These are phyloP conservation scores for Hestina assimilis DNA, from an alignment of 1,140 invertebrate genomes.

Conservation along the genomic window DNA sequence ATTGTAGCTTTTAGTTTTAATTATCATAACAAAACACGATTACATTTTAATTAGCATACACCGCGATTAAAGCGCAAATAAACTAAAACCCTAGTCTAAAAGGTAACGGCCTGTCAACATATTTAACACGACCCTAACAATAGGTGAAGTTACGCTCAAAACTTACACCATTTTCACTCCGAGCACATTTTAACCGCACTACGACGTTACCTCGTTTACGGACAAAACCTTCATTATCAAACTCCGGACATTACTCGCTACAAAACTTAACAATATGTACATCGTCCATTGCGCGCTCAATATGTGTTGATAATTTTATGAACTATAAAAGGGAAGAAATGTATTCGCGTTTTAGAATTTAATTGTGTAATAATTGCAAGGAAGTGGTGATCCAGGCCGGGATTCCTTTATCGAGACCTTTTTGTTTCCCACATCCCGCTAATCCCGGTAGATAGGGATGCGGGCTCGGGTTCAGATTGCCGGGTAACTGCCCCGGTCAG, in stretches of 20 bases:
- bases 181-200: constrained; percentile 28
- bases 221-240: background rate
- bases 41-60: background rate
- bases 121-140: constrained; percentile 16
- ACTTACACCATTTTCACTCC: constrained; percentile 15
- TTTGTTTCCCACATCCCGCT: constrained; percentile 21
- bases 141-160: constrained; percentile 18
- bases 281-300: constrained; percentile 9
- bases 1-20: background rate
- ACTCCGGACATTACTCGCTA: background rate
- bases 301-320: background rate
- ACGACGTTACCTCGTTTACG: constrained; percentile 29
- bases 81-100: constrained; percentile 4
- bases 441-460: constrained; percentile 17
- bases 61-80: background rate
- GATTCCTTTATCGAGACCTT: constrained; percentile 15
- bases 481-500: constrained; percentile 12
- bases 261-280: background rate
- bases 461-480: constrained; percentile 10
- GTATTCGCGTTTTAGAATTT: background rate
- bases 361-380: background rate
- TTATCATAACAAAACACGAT: background rate
- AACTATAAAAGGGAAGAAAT: background rate
- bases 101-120: constrained; percentile 18
- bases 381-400: background rate